A percentile compares a stretch with the other conserved stretches of the same genome.
Evolutionary conservation across 2,888 invertebrate genomes (phyloP).

Genomic region (Trissolcus japonicus): DNA sequence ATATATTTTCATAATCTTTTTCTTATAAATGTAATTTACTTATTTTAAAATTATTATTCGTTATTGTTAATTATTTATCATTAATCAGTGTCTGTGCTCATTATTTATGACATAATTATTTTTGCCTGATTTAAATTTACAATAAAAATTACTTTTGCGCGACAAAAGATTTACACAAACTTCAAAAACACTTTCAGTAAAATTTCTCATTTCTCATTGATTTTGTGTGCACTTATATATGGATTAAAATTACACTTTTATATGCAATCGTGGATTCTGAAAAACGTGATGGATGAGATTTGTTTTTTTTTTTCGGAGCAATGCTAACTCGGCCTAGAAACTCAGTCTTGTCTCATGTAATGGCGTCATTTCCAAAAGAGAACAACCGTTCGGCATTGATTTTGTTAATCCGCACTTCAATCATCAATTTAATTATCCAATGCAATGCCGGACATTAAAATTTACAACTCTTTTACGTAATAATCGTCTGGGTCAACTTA

Average conservation of each 20-base stretch:
- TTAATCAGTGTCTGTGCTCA: slow-evolving; percentile 74
- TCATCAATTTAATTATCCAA: too few relatives aligned
- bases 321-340: slow-evolving; percentile 62
- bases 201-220: slow-evolving; percentile 22
- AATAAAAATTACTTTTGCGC: background rate
- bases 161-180: slow-evolving; percentile 60
- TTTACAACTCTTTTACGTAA: slow-evolving; percentile 5
- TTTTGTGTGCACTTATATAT: slow-evolving; percentile 48
- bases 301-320: slow-evolving; percentile 47
- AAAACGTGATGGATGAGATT: slow-evolving; percentile 32
- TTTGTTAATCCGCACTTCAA: slow-evolving; percentile 30
- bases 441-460: background rate
- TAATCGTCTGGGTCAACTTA: slow-evolving; percentile 38
- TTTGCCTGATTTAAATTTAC: background rate
- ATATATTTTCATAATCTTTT: slow-evolving; percentile 77
- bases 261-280: slow-evolving; percentile 38
- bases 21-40: slow-evolving; percentile 76
- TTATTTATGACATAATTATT: slow-evolving; percentile 56
- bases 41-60: slow-evolving; percentile 75
- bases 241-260: slow-evolving; percentile 46
- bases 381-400: slow-evolving; percentile 55
- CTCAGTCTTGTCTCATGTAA: slow-evolving; percentile 63
- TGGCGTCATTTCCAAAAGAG: slow-evolving; percentile 56
- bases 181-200: slow-evolving; percentile 6
- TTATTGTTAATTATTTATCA: slow-evolving; percentile 72